Evolutionary conservation across 35 echinoderm and acorn worm species (phyloP), one percentile per base, ranked within the genome.

Genomic region (Patiria miniata): DNA sequence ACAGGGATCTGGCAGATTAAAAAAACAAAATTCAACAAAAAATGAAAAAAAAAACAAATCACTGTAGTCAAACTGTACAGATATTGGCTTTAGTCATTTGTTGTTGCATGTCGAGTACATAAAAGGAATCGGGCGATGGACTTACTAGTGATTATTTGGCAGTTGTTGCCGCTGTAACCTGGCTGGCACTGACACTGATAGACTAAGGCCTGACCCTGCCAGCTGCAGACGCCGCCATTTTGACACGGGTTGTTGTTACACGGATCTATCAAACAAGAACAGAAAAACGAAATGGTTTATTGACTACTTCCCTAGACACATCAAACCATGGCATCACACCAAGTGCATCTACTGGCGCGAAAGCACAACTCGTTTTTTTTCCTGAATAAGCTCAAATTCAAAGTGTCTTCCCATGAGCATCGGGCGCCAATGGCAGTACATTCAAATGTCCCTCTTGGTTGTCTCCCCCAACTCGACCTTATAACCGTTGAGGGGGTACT

Each of bases 161-260:
- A 23, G 18, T 53, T 23, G 69, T 38, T 39, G n/a, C 82, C 82
- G 57, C 37, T 65, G 17, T 65, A 84, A 6, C 28, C n/a, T 14
- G 56, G 12, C 8, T 28, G 51, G 39, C 82, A 84, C 57, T 32
- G 33, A 39, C 82, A 84, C 17, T 38, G 30, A n/a, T 84, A 84
- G 30, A 57, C 12, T 15, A 84, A 84, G 18, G 1, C 36, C 7
- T 21, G 53, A 37, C 53, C 53, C 12, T 22, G 33, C 79, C 87
- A 40, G 39, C n/a, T 83, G 39, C 87, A 89, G 15, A 54, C 59
- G 7, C 87, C 87, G 61, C 52, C 78, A 59, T 89, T 89, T 7
- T 15, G 40, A 82, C 87, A 89, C 0, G 87, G 87, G 37, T 57
- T 44, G n/a, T 52, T 53, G 17, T 39, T 30, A 38, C 87, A 89